Base-by-base conservation (phyloP, 1,140 invertebrate genomes). In the Bursaphelenchus mucronatus region DNA sequence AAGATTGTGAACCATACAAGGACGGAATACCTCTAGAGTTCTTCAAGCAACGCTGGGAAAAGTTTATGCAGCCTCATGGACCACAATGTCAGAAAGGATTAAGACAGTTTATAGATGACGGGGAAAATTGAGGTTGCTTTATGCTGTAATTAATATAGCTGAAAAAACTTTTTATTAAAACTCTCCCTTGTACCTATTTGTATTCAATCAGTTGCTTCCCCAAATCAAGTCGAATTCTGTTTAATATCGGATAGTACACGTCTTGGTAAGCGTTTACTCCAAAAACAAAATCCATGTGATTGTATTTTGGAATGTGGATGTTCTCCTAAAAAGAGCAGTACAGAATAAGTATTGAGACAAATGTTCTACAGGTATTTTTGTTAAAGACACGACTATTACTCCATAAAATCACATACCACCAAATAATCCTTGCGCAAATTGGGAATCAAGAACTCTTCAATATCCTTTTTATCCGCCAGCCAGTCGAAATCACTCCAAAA, bases 231-330 rank as follows among this genome's bases (percentile, higher is more conserved):
- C 15, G 11, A 10, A 66, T 44, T 19, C 39, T 47, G 3, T 64
- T 55, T 50, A 70, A 50, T 3, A 72, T 72, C n/a, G 70, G 70
- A 17, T 61, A 44, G 44, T 73, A 73, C 30, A 73, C 54, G 39
- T 69, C 61, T 40, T 67, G 52, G 3, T 55, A 46, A 0, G 71
- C 71, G 10, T 51, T 21, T 11, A 73, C 53, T 3, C 71, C 71
- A 39, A 52, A 67, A 13, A 69, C 56, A n/a, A 69, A 73, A 44
- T 73, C 71, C 1, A 61, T n/a, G 54, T 73, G 71, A 58, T 73
- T 73, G 52, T 65, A 73, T 45, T 73, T 66, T 8, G 13, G 39
- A 10, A 64, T 39, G 1, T 59, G 41, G 44, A 11, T 13, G 7
- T 59, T 59, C 11, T 30, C 41, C 57, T 59, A 7, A 45, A 59